A percentile compares a stretch with the other conserved stretches of the same genome.
These are phyloP conservation scores for Himalopsyche tibetana DNA, from an alignment of 2,888 invertebrate species.

Conservation along the genomic window DNA sequence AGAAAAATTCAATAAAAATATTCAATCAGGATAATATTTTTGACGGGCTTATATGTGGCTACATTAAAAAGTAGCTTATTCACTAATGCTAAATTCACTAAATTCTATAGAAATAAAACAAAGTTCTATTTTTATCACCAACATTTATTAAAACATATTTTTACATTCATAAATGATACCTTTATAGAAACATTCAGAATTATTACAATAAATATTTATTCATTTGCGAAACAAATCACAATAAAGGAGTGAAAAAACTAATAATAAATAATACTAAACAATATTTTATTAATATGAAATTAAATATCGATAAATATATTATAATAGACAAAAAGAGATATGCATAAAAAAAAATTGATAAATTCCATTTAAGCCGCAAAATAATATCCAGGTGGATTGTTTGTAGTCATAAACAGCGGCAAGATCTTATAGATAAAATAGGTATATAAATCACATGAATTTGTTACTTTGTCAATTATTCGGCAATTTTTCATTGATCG, in stretches of 20 bases:
- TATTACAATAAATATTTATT: background rate
- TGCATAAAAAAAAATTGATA: background rate
- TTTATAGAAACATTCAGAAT: conserved; percentile 7
- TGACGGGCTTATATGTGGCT: too few species aligned
- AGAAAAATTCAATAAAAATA: too few species aligned
- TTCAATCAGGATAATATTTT: too few species aligned
- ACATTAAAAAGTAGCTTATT: too few species aligned
- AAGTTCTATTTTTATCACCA: background rate
- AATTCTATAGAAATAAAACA: background rate
- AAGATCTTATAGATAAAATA: background rate
- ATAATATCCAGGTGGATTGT: background rate
- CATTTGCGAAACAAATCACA: background rate
- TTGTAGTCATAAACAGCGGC: background rate
- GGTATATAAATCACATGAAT: background rate
- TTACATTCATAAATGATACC: conserved; percentile 4
- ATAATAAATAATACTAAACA: background rate
- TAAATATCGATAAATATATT: background rate
- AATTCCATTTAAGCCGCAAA: background rate
- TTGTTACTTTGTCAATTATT: too few species aligned
- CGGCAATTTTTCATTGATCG: too few species aligned
- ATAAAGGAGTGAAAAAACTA: background rate
- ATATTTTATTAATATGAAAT: background rate
- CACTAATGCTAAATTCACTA: too few species aligned
- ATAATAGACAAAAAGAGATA: too few species aligned
- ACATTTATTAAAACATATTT: background rate